Evolutionary conservation across 2,888 invertebrate genomes (phyloP).

Genomic region (Cyaniris semiargus): DNA sequence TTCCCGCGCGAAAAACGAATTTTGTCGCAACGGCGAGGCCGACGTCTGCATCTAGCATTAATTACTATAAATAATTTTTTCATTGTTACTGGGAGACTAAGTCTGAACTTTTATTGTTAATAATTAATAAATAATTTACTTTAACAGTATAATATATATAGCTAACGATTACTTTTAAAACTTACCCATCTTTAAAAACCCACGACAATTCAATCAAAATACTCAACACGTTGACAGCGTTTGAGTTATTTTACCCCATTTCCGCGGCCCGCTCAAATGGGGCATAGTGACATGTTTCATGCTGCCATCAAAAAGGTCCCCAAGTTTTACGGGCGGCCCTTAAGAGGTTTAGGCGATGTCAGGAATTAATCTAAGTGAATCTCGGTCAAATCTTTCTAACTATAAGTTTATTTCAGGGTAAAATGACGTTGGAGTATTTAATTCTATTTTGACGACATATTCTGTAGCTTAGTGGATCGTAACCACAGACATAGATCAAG

Average conservation of each 20-base stretch:
- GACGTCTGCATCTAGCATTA: no score
- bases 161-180: no score
- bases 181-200: background rate
- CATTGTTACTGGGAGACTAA: no score
- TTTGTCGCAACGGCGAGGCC: no score
- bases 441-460: no score
- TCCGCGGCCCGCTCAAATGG: background rate
- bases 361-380: slow-evolving; percentile 7
- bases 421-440: background rate
- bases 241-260: background rate
- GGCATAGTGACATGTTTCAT: background rate
- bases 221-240: background rate
- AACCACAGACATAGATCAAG: no score
- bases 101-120: no score
- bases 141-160: no score
- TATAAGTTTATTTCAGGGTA: background rate
- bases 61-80: no score
- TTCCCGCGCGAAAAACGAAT: no score
- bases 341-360: slow-evolving; percentile 10
- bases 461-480: no score
- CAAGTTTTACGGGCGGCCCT: slow-evolving; percentile 3
- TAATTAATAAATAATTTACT: no score
- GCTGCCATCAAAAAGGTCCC: background rate
- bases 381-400: background rate
- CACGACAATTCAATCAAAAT: background rate